Base-by-base conservation (phyloP, 1,140 invertebrate species). In the Pogonomyrmex barbatus region DNA sequence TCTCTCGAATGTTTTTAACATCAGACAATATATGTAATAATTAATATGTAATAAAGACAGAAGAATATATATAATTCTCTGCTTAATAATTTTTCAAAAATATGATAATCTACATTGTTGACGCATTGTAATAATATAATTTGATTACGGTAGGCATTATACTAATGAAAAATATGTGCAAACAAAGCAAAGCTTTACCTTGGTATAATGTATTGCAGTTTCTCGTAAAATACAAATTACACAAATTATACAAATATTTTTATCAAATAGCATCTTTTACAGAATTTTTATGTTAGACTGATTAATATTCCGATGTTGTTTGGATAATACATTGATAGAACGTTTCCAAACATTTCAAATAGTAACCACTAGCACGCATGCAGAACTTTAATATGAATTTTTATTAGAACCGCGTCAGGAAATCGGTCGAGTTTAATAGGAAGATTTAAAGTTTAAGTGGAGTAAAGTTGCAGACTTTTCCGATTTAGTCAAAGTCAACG, bases 371-470 rank as follows among this genome's bases (percentile, higher is more conserved):
- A 58, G 9, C 39, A n/a, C 33, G 42, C 39, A 30, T 24, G 33
- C 67, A 17, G 17, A 60, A 83, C 54, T 83, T 75, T 75, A 50
- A 73, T 60, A 75, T 75, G 79, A 83, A 75, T 83, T 75, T 83
- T 83, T 75, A 85, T 75, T 60, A 58, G 54, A 60, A 30, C 47
- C 47, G 63, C 50, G 39, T 62, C 42, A 60, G 39, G 52, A 39
- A 75, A 83, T 83, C 68, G 68, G 68, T 24, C 54, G 68, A 75
- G 79, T 83, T 83, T 83, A 83, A 83, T 83, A 75, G 79, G 56
- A 60, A 83, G 79, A 83, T 83, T 75, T 83, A 75, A 83, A 83
- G 79, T 83, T 83, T 75, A 50, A 82, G 68, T 62, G 68, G n/a
- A 50, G n/a, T 58, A 30, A 58, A 75, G 68, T 81, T 54, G 47